Percentiles rank a stretch among this genome's conserved stretches.
Conservation (phyloP, 2,797 vertebrate species). For the Bradypodion pumilum region DNA sequence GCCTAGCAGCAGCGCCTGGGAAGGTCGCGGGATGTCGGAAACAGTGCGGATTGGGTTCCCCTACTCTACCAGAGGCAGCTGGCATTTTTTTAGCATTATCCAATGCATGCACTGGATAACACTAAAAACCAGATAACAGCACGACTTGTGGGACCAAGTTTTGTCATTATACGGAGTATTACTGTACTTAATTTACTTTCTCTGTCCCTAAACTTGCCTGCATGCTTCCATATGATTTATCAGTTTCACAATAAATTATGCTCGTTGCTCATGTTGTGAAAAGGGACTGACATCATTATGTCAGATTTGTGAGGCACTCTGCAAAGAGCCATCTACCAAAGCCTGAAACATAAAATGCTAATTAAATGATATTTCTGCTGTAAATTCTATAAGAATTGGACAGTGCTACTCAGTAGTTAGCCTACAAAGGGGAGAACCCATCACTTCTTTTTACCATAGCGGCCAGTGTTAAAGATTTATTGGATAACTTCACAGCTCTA, state of each 20-base stretch:
- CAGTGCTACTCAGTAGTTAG: conserved; percentile 19
- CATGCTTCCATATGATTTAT: conserved; percentile 12
- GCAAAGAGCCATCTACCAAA: background rate
- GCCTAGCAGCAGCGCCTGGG: too few species aligned
- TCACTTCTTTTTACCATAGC: background rate
- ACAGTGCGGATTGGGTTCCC: too few species aligned
- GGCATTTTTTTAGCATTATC: too few species aligned
- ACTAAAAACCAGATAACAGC: too few species aligned
- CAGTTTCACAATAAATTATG: conserved; percentile 16
- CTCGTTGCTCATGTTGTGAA: conserved; percentile 9
- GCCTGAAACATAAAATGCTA: background rate
- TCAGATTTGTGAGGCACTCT: conserved; percentile 19
- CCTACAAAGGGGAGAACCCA: background rate
- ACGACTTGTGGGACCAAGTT: too few species aligned
- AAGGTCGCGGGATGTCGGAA: too few species aligned
- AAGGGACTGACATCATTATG: conserved; percentile 5
- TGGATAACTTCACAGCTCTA: background rate
- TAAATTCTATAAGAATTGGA: background rate
- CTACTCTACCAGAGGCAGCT: too few species aligned
- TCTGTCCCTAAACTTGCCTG: background rate
- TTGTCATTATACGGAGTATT: too few species aligned
- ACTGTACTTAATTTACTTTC: conserved; percentile 17
- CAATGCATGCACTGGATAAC: too few species aligned
- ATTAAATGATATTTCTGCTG: conserved; percentile 22
- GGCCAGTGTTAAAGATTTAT: background rate